A percentile compares a stretch with the other conserved stretches of the same genome.
Conservation (phyloP, 2,797 vertebrate genomes). For the Sebastes reedi region DNA sequence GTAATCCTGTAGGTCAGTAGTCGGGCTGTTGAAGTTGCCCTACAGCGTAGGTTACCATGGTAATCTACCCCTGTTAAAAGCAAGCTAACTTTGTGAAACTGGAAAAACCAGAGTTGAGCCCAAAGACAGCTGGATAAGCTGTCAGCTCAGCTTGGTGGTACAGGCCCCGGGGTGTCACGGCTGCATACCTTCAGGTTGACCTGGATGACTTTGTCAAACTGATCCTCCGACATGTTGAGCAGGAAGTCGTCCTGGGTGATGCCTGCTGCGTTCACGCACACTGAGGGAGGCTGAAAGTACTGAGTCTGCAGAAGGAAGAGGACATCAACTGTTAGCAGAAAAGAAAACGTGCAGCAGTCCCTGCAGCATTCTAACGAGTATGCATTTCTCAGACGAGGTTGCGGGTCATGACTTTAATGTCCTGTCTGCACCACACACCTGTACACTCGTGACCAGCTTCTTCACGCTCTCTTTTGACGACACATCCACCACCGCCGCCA, state of each 20-base stretch:
- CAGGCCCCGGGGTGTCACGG: background rate
- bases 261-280: slow-evolving; percentile 89
- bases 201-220: slow-evolving; percentile 86
- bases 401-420: background rate
- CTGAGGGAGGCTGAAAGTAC: slow-evolving; percentile 86
- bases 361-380: rapidly evolving
- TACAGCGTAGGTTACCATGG: background rate
- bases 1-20: background rate
- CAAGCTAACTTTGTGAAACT: background rate
- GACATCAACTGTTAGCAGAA: background rate
- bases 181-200: slow-evolving; percentile 89
- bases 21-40: background rate
- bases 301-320: slow-evolving; percentile 67
- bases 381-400: background rate
- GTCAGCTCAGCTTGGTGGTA: background rate
- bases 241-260: slow-evolving; percentile 89
- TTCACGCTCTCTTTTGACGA: slow-evolving; percentile 76
- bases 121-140: too few species aligned
- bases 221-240: slow-evolving; percentile 84
- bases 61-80: background rate
- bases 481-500: slow-evolving; percentile 83
- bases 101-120: background rate
- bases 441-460: slow-evolving; percentile 80
- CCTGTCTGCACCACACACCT: slow-evolving; percentile 75
- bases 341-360: rapidly evolving